These are phyloP conservation scores for Tenodera sinensis DNA, from an alignment of 2,888 invertebrate genomes.

Conservation along the genomic window DNA sequence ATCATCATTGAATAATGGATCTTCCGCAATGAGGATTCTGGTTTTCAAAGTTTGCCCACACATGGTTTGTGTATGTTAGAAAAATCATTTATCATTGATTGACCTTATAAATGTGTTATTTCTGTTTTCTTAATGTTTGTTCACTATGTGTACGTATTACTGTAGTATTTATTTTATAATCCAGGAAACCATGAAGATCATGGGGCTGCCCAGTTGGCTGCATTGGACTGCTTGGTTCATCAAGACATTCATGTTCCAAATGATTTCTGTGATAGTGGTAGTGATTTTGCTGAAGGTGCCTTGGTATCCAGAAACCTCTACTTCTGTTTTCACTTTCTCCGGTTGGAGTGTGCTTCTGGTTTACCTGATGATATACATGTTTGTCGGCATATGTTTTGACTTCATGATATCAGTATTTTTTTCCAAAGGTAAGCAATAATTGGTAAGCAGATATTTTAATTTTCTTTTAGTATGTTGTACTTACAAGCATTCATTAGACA, in stretches of 20 bases:
- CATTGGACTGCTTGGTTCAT: conserved; percentile 86
- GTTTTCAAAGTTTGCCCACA: too few species aligned
- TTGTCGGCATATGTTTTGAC: conserved; percentile 69
- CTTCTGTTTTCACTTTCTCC: conserved; percentile 66
- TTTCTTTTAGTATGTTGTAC: too few species aligned
- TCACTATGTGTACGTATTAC: too few species aligned
- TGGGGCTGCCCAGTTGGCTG: conserved; percentile 80
- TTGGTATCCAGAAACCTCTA: conserved; percentile 51
- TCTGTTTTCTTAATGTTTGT: too few species aligned
- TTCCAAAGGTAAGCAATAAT: conserved; percentile 61
- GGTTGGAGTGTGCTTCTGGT: conserved; percentile 64
- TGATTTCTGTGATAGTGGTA: conserved; percentile 48
- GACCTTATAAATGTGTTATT: too few species aligned
- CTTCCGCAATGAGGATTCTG: too few species aligned
- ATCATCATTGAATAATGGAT: too few species aligned
- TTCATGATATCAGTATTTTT: conserved; percentile 79
- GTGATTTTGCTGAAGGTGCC: conserved; percentile 44
- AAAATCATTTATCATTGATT: too few species aligned
- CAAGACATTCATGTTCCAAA: conserved; percentile 66
- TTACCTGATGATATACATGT: conserved; percentile 66
- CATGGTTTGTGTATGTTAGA: too few species aligned
- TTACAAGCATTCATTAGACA: too few species aligned
- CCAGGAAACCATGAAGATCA: conserved; percentile 89
- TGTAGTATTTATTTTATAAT: conserved; percentile 5
- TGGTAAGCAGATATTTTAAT: too few species aligned